Evolutionary conservation across 2,113 vertebrate species (phyloP), one percentile per base, ranked within the genome.

Genomic region (Brachionichthys hirsutus): DNA sequence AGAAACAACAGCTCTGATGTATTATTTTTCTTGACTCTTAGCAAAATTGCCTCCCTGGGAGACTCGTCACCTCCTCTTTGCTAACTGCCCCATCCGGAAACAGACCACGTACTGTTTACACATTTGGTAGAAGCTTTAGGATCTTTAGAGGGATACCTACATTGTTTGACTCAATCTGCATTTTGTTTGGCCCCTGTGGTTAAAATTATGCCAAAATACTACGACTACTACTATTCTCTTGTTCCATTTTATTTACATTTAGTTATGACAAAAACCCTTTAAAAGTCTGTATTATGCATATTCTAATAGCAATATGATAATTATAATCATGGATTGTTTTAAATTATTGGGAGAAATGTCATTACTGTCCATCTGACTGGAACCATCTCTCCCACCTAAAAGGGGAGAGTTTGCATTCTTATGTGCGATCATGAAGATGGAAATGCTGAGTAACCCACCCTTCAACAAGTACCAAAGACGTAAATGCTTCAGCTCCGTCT

Each of bases 381-480:
- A 41, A 41, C 67, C 49, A 44, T 22, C 46, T 9, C 19, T 22
- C 13, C 58, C 45, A 12, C 30, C 41, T 41, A 22, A 1, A 30
- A 49, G 43, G 44, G 35, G 22, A 13, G 68, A 73, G 53, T 54
- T 61, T 77, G 73, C 14, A 17, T 56, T 52, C 12, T 67, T 30
- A 38, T 58, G 70, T 65, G 19, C 67, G 40, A 48, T 62, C 30
- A 46, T 15, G 24, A 71, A 43, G 59, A 78, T 63, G 52, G 59
- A 71, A 45, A 36, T 19, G 48, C 54, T 71, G 65, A 78, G 66
- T 47, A 52, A 14, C 10, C 22, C 14, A 38, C 69, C 62, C 49
- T 68, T 84, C 68, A 79, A 67, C 73, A 77, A 45, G 59, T 41
- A 57, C 30, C 52, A 36, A 20, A 59, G 36, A 35, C 65, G 51